Conservation (phyloP, 2,797 vertebrate species). For the Pteropus rufus region DNA sequence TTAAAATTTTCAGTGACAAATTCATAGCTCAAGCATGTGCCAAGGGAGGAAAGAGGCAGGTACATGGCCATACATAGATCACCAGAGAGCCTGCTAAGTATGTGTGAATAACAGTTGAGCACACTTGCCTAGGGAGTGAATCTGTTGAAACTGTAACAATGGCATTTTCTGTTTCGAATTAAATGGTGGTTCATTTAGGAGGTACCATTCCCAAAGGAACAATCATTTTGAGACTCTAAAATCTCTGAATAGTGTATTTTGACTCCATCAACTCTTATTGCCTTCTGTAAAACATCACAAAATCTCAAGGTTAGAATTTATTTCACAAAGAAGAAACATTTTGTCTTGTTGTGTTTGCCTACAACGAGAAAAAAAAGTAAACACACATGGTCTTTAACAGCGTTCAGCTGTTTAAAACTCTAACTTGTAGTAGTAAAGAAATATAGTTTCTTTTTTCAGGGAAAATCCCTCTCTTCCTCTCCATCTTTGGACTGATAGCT, state of each 20-base stretch:
- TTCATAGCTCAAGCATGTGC: background rate
- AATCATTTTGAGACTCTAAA: constrained; percentile 16
- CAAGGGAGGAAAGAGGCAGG: background rate
- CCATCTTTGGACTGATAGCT: background rate
- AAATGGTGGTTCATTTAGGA: constrained; percentile 41
- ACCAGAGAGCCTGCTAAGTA: background rate
- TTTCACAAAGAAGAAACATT: constrained; percentile 40
- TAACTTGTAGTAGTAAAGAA: background rate
- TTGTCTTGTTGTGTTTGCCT: constrained; percentile 45
- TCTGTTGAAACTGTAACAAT: background rate
- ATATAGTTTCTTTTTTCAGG: background rate
- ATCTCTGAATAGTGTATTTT: constrained; percentile 28
- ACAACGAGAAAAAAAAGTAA: constrained; percentile 39
- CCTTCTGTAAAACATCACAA: constrained; percentile 37
- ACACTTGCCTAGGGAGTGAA: background rate
- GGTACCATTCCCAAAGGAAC: constrained; percentile 3
- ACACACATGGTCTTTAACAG: constrained; percentile 10
- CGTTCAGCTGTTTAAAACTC: constrained; percentile 25
- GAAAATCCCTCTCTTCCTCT: background rate
- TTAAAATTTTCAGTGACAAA: constrained; percentile 18
- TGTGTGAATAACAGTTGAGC: background rate
- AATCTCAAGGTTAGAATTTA: constrained; percentile 43
- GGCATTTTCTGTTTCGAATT: constrained; percentile 48
- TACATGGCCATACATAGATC: background rate
- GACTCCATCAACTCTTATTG: constrained; percentile 9